Evolutionary conservation across 2,797 vertebrate species (phyloP), one percentile per base, ranked within the genome.

Genomic region (Crotalus adamanteus): DNA sequence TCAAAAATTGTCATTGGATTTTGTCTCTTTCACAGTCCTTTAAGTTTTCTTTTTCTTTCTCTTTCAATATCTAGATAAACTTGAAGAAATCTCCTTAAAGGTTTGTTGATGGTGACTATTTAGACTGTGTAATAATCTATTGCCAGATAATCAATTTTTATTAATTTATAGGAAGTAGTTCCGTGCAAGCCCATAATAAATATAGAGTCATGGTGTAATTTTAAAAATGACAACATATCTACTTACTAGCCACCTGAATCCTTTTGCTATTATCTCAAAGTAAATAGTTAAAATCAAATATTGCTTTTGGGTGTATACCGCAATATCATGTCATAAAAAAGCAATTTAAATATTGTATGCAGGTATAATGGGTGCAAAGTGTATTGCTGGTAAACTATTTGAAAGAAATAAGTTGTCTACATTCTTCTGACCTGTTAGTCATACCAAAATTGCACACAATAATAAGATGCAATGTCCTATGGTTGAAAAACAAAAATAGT

Each of bases 311-410:
- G 7, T 42, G 56, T 86, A 28, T 83, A 26, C 28, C 73, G 12
- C 56, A 2, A 3, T 31, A 31, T 69, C 37, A 63, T 87, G 63
- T 20, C 2, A 91, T 92, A 2, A 4, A 87, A 88, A 31, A 56
- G 0, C 0, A 13, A 57, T 47, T 47, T 91, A 90, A 3, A 26
- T 2, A 0, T 0, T 61, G 13, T 47, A 4, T 0, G 0, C 4
- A 91, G 63, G n/a, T 51, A 85, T 6, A n/a, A 55, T 37, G 26
- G 89, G 11, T 0, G 0, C 0, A 37, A 5, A 3, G 31, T 92
- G 65, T 9, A 0, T n/a, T 89, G 18, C 18, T 0, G 18, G 0
- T 86, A 73, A 92, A 92, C 85, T 13, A n/a, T 92, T 92, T 86
- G 61, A 89, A 73, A 86, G 22, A 31, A 28, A 85, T 37, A 59